A percentile compares a stretch with the other conserved stretches of the same genome.
These are phyloP conservation scores for Bombus confusus DNA, from an alignment of 1,140 invertebrate species.

Conservation along the genomic window DNA sequence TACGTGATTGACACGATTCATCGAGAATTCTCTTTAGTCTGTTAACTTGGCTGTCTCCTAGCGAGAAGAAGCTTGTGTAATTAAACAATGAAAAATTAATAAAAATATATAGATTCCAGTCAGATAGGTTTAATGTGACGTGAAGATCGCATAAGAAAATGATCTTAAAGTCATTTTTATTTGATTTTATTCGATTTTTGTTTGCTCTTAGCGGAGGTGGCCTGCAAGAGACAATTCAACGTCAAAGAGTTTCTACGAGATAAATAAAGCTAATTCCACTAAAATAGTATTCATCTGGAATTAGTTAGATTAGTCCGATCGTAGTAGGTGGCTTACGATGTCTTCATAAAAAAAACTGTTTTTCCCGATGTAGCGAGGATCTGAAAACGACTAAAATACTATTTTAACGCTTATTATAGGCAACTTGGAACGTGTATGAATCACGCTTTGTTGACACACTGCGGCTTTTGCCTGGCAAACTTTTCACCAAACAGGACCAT, in stretches of 20 bases:
- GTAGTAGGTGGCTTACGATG: neutral
- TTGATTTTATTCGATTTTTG: too few species aligned
- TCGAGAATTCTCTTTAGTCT: neutral
- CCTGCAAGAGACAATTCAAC: conserved; percentile 16
- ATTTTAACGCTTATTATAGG: neutral
- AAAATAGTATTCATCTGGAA: neutral
- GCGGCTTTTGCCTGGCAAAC: neutral
- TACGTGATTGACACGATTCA: conserved; percentile 6
- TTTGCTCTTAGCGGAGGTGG: neutral
- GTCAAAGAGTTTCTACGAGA: neutral
- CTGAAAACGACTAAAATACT: neutral
- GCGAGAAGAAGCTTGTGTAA: neutral
- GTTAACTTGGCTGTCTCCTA: neutral
- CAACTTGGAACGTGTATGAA: neutral
- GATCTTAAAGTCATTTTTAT: too few species aligned
- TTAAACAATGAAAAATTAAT: neutral
- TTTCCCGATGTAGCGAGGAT: neutral
- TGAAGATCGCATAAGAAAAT: too few species aligned
- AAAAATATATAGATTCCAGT: neutral
- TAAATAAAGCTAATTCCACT: neutral
- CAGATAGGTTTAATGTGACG: too few species aligned
- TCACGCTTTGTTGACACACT: conserved; percentile 17
- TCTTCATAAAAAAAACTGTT: neutral
- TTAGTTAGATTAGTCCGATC: neutral
- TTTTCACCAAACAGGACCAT: conserved; percentile 23